Conservation (phyloP, 2,113 vertebrate genomes). For the Cyanocitta stelleri region DNA sequence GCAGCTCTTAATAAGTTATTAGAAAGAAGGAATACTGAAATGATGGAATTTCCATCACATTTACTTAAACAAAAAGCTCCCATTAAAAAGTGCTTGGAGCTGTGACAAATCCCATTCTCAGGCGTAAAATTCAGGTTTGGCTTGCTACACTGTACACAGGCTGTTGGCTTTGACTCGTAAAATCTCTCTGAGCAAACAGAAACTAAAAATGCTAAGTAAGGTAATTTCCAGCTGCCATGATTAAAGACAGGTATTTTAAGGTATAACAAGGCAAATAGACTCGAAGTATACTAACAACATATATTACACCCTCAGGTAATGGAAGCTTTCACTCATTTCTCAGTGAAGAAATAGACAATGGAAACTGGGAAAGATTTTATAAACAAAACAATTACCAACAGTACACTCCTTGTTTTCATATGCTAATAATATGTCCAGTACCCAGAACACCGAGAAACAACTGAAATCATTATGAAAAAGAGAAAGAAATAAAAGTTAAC, state of each 20-base stretch:
- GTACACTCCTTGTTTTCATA: not conserved
- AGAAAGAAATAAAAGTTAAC: not conserved
- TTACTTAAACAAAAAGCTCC: constrained; percentile 20
- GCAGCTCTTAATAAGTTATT: not conserved
- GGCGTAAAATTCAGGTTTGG: not conserved
- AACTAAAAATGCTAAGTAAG: constrained; percentile 35
- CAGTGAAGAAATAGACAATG: constrained; percentile 16
- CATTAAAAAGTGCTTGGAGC: constrained; percentile 1
- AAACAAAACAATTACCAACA: constrained; percentile 35
- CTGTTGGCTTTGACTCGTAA: constrained; percentile 20
- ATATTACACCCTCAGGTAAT: not conserved
- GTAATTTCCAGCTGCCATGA: not conserved
- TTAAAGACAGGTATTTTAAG: not conserved
- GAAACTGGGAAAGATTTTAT: not conserved
- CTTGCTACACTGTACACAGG: not conserved
- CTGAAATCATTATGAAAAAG: not conserved
- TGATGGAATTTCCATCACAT: not conserved
- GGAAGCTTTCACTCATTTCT: not conserved
- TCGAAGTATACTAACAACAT: not conserved
- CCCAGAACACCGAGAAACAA: not conserved
- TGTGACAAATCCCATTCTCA: not conserved
- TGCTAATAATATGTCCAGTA: not conserved
- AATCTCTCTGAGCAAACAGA: constrained; percentile 27
- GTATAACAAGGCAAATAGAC: not conserved
- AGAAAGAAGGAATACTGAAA: not conserved